These are phyloP conservation scores for Heterohyrax brucei DNA, from an alignment of 2,797 vertebrate genomes.

Conservation along the genomic window DNA sequence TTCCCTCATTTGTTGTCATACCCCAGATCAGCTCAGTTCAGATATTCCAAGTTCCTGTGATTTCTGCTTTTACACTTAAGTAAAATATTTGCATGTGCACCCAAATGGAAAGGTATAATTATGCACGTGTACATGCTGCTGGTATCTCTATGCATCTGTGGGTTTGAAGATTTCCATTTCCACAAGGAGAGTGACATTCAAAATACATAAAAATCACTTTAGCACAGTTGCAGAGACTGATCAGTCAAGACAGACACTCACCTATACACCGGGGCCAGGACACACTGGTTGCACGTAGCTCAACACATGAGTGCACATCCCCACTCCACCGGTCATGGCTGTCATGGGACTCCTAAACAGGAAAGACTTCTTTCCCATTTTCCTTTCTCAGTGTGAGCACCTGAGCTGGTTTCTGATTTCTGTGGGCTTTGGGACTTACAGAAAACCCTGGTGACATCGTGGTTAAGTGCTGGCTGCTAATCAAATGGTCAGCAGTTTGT, in stretches of 20 bases:
- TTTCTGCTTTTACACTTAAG: slow-evolving; percentile 23
- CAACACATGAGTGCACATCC: background rate
- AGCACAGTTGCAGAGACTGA: background rate
- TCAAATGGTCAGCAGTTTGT: too few species aligned
- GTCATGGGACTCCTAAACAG: background rate
- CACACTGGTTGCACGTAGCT: background rate
- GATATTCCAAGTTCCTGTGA: slow-evolving; percentile 15
- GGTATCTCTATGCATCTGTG: background rate
- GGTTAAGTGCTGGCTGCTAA: too few species aligned
- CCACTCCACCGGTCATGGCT: background rate
- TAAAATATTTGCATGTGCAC: background rate
- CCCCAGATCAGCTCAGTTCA: background rate
- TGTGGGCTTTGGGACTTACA: background rate
- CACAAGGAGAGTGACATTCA: background rate
- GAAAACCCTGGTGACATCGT: background rate
- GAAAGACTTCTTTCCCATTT: background rate
- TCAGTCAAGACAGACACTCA: background rate
- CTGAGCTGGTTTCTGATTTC: background rate
- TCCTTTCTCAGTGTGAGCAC: background rate
- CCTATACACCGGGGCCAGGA: background rate
- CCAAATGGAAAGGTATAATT: background rate
- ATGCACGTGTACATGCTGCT: background rate
- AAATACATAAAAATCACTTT: background rate
- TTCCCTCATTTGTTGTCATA: slow-evolving; percentile 46
- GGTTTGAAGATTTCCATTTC: background rate